These are phyloP conservation scores for Chelon auratus DNA, from an alignment of 2,797 vertebrate genomes.

Conservation along the genomic window DNA sequence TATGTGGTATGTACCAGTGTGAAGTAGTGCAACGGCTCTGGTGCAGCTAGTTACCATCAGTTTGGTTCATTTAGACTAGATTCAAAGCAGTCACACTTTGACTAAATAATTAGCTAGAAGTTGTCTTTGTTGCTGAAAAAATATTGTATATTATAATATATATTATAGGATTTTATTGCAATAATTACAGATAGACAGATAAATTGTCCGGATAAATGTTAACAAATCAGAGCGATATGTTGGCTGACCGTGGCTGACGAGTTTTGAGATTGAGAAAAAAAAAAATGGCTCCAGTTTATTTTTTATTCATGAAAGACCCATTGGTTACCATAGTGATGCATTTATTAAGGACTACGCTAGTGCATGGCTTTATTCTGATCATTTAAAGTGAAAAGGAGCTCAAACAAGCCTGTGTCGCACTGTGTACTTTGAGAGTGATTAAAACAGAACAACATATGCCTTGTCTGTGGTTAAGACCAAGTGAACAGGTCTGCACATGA, in stretches of 20 bases:
- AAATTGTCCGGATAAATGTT: background rate
- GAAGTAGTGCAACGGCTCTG: background rate
- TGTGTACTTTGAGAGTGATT: background rate
- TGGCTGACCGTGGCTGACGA: background rate
- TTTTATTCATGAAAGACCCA: background rate
- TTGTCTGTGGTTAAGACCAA: background rate
- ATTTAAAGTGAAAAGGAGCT: background rate
- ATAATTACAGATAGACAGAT: background rate
- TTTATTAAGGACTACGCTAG: background rate
- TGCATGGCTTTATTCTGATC: background rate
- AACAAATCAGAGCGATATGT: background rate
- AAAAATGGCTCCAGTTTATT: background rate
- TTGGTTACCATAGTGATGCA: background rate
- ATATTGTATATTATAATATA: background rate
- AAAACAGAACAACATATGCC: background rate
- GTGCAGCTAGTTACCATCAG: background rate
- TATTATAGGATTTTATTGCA: background rate
- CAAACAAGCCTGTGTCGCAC: background rate
- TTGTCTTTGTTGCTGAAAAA: slow-evolving; percentile 2
- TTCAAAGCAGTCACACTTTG: background rate
- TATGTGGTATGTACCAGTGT: background rate
- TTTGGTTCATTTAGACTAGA: background rate
- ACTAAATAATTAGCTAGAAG: background rate
- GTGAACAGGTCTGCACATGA: background rate
- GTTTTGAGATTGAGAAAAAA: background rate